These are phyloP conservation scores for Penaeus japonicus DNA, from an alignment of 1,140 invertebrate genomes.

Conservation along the genomic window DNA sequence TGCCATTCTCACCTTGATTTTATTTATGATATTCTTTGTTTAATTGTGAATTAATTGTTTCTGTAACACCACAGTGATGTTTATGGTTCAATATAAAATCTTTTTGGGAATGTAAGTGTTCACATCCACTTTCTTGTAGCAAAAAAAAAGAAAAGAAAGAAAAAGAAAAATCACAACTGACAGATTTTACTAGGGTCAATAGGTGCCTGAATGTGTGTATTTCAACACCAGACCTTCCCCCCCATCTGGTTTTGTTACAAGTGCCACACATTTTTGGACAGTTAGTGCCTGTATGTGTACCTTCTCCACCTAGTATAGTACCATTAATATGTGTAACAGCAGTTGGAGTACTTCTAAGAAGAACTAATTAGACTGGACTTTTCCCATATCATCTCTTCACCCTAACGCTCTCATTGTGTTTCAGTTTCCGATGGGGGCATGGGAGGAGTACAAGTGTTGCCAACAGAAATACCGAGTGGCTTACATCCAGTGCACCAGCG, in stretches of 20 bases:
- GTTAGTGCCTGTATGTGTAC: constrained; percentile 32
- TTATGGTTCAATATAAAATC: background rate
- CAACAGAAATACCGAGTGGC: constrained; percentile 25
- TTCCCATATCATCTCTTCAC: background rate
- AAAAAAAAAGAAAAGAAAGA: background rate
- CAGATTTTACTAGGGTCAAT: background rate
- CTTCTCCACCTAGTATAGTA: background rate
- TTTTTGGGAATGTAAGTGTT: constrained; percentile 38
- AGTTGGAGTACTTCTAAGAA: constrained; percentile 18
- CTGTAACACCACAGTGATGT: background rate
- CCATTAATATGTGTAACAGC: background rate
- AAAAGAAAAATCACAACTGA: too few species aligned
- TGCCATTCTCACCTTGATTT: background rate
- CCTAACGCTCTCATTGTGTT: background rate
- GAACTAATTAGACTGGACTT: background rate
- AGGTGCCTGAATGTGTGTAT: constrained; percentile 3
- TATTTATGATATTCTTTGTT: background rate
- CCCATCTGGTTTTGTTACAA: background rate
- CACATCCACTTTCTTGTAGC: constrained; percentile 23
- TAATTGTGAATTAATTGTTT: background rate
- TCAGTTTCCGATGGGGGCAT: constrained; percentile 36
- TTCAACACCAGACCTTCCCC: constrained; percentile 7
- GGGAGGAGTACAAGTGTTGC: constrained; percentile 46
- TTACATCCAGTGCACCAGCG: constrained; percentile 51
- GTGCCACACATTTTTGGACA: background rate